These are phyloP conservation scores for Coreius guichenoti DNA, from an alignment of 2,797 vertebrate genomes.

Conservation along the genomic window DNA sequence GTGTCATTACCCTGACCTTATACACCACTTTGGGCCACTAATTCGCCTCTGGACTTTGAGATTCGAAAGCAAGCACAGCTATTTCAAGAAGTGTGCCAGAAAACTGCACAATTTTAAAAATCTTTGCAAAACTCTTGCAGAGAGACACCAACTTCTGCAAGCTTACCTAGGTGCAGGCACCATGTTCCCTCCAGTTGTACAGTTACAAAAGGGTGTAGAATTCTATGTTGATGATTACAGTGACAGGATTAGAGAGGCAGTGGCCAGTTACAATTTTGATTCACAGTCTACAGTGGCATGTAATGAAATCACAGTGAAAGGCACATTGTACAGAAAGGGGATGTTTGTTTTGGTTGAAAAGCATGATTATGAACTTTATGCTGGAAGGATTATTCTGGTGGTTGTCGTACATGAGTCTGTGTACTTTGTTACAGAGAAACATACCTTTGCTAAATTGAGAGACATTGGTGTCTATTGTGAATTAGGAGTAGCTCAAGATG, in stretches of 20 bases:
- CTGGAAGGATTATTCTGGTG: background rate
- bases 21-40: constrained; percentile 38
- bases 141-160: constrained; percentile 47
- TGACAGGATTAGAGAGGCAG: background rate
- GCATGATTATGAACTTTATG: background rate
- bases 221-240: background rate
- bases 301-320: background rate
- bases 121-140: constrained; percentile 37
- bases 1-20: constrained; percentile 51
- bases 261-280: constrained; percentile 23
- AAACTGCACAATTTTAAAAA: constrained; percentile 54
- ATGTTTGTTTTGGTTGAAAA: background rate
- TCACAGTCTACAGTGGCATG: background rate
- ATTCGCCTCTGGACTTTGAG: constrained; percentile 49
- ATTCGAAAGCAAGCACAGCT: constrained; percentile 57
- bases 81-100: constrained; percentile 53
- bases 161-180: constrained; percentile 40
- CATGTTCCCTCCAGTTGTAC: constrained; percentile 29
- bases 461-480: constrained; percentile 30
- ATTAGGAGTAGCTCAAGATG: background rate
- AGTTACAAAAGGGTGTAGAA: constrained; percentile 11
- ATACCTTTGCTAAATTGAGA: constrained; percentile 2
- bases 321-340: background rate
- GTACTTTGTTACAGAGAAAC: background rate
- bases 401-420: background rate